phyloP scores from a whole-genome alignment of 1,140 invertebrate genomes.

The Zaprionus vittiger region DNA sequence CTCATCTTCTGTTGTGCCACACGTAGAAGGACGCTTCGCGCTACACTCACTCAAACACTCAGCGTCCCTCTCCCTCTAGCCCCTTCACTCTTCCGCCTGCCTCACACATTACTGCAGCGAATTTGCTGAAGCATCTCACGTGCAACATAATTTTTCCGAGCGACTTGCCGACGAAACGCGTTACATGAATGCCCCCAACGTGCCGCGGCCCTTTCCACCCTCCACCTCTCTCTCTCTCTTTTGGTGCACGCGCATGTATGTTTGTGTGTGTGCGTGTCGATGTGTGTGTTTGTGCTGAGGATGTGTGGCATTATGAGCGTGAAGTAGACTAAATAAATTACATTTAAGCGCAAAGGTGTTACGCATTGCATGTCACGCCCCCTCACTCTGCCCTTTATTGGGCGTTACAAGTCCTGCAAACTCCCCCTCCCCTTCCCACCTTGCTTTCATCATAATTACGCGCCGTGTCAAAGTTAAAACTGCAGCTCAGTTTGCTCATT shows the following conservation, averaged over 20 bases:
- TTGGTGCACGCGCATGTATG: not conserved
- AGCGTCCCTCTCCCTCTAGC: not conserved
- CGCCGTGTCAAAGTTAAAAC: constrained; percentile 38
- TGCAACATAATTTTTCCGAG: constrained; percentile 83
- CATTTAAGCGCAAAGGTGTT: constrained; percentile 75
- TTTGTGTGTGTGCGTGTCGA: constrained; percentile 1
- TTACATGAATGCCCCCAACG: constrained; percentile 66
- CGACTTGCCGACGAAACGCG: constrained; percentile 72
- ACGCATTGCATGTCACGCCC: constrained; percentile 50
- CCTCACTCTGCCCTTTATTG: not conserved
- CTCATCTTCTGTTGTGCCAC: constrained; percentile 72
- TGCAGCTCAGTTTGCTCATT: constrained; percentile 36
- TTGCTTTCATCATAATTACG: constrained; percentile 42
- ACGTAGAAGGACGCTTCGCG: constrained; percentile 27
- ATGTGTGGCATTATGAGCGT: constrained; percentile 76
- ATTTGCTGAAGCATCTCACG: constrained; percentile 83
- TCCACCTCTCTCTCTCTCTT: not conserved
- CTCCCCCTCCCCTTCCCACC: no score
- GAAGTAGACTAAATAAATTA: constrained; percentile 82
- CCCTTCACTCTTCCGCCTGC: not conserved
- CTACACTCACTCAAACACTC: constrained; percentile 10
- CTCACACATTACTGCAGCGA: constrained; percentile 54
- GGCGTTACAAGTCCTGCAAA: constrained; percentile 4
- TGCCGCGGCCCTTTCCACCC: not conserved
- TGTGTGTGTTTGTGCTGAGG: constrained; percentile 14